Evolutionary conservation across 2,113 vertebrate genomes (phyloP).

Genomic region (Myrmophylax atrothorax): DNA sequence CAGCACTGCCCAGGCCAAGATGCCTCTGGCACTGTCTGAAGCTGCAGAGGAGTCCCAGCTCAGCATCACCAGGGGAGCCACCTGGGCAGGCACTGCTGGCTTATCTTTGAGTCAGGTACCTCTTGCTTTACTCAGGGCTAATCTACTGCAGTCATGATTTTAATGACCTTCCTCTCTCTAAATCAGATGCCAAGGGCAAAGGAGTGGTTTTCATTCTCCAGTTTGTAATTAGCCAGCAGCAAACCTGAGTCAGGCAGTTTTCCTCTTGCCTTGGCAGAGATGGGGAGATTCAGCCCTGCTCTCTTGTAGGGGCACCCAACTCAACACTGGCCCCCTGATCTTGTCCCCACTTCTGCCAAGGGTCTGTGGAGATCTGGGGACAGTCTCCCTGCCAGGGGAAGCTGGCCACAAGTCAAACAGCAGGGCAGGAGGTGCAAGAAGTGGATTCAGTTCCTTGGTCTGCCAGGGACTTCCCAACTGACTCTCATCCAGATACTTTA

Average conservation of each 20-base stretch:
- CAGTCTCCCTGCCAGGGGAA: background rate
- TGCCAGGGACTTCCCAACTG: background rate
- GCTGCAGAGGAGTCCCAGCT: background rate
- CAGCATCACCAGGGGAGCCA: background rate
- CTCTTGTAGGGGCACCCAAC: background rate
- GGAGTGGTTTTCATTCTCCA: background rate
- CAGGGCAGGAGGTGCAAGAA: background rate
- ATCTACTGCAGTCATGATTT: slow-evolving; percentile 37
- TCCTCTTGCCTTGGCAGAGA: background rate
- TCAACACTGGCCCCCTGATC: background rate
- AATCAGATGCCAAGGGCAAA: slow-evolving; percentile 34
- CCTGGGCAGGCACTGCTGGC: background rate
- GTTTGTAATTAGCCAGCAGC: background rate
- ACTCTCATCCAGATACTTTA: background rate
- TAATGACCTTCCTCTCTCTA: slow-evolving; percentile 27
- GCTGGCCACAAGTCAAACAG: background rate
- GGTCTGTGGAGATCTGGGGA: background rate
- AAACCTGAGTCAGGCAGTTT: background rate
- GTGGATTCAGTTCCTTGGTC: background rate
- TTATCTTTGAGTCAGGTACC: background rate
- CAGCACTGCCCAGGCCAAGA: background rate
- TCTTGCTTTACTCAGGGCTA: slow-evolving; percentile 4
- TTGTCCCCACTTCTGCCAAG: background rate
- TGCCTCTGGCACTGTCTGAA: background rate
- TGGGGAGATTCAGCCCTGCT: background rate